A percentile compares a stretch with the other conserved stretches of the same genome.
Conservation (phyloP, 2,888 invertebrate genomes). For the Lissonota sp. region DNA sequence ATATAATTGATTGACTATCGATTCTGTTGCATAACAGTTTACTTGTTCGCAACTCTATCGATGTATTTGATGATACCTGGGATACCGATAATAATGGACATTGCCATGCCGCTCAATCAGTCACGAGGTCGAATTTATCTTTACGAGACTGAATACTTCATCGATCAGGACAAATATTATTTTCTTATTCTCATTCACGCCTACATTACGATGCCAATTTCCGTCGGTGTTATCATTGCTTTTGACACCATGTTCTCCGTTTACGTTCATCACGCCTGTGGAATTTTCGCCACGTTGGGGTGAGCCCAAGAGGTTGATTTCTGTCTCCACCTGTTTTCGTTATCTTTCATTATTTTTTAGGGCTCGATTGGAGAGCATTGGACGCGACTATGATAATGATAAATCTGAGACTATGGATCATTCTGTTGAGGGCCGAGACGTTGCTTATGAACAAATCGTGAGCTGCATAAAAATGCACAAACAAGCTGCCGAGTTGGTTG, state of each 20-base stretch:
- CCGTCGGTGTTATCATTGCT: background rate
- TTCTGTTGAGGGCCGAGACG: too few species aligned
- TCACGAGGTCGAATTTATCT: slow-evolving; percentile 3
- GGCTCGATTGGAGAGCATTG: too few species aligned
- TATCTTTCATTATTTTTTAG: too few species aligned
- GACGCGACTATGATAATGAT: too few species aligned
- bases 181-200: background rate
- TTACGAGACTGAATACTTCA: background rate
- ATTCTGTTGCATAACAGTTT: background rate
- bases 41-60: background rate
- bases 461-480: too few species aligned
- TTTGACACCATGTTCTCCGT: slow-evolving; percentile 41
- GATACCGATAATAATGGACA: background rate
- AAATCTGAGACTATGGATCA: too few species aligned
- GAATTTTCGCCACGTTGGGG: slow-evolving; percentile 49
- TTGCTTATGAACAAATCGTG: too few species aligned
- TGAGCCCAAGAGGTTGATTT: slow-evolving; percentile 1
- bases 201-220: background rate
- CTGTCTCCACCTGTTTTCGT: background rate
- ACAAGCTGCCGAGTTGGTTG: too few species aligned
- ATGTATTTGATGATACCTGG: background rate
- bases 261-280: slow-evolving; percentile 46
- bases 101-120: background rate
- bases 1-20: background rate
- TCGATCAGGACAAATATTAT: slow-evolving; percentile 21